Percentiles rank a stretch among this genome's conserved stretches.
These are phyloP conservation scores for Siphlonurus alternatus DNA, from an alignment of 2,888 invertebrate species.

Conservation along the genomic window DNA sequence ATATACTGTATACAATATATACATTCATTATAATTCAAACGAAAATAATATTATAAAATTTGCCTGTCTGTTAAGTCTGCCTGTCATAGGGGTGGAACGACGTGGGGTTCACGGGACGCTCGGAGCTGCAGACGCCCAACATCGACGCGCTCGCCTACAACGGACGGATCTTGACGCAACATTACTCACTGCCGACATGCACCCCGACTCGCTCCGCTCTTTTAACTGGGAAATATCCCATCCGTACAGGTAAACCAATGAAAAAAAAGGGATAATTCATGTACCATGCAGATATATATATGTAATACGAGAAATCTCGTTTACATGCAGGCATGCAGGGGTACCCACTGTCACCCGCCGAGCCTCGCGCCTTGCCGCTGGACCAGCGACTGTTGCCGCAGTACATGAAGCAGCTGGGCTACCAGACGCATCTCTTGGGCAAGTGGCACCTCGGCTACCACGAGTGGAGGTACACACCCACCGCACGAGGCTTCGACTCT, in stretches of 20 bases:
- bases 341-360: slow-evolving; percentile 26
- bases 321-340: slow-evolving; percentile 32
- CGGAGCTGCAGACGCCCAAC: neutral
- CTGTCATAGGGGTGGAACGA: neutral
- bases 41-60: too few species aligned
- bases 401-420: slow-evolving; percentile 28
- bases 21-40: too few species aligned
- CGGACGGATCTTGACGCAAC: neutral
- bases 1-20: too few species aligned
- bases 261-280: neutral
- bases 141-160: neutral
- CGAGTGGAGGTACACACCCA: slow-evolving; percentile 26
- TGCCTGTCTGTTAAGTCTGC: too few species aligned
- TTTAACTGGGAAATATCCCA: neutral
- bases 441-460: slow-evolving; percentile 35
- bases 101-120: slow-evolving; percentile 1
- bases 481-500: slow-evolving; percentile 29
- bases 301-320: neutral
- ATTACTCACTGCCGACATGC: neutral
- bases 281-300: neutral
- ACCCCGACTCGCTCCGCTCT: neutral
- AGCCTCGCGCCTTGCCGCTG: slow-evolving; percentile 31
- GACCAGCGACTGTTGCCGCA: slow-evolving; percentile 29
- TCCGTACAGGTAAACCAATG: neutral
- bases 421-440: slow-evolving; percentile 30